Percentiles rank a stretch among this genome's conserved stretches.
phyloP scores from a whole-genome alignment of 2,113 vertebrate genomes.

The Numenius arquata region DNA sequence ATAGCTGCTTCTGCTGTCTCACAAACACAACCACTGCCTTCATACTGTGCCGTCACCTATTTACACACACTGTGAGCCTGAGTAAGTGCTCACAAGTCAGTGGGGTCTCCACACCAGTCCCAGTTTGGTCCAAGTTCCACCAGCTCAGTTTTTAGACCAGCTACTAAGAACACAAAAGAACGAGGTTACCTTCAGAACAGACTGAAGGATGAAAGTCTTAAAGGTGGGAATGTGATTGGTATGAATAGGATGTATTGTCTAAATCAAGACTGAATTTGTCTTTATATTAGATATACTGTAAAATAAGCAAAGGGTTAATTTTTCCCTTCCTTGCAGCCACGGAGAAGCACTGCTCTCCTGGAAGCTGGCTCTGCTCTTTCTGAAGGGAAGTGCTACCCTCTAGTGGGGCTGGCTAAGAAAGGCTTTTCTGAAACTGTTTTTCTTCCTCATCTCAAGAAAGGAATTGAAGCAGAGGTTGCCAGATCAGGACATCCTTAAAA shows the following conservation, averaged over 20 bases:
- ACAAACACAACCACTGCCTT: background rate
- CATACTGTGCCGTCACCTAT: background rate
- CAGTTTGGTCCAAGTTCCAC: background rate
- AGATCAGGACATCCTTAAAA: fast-evolving
- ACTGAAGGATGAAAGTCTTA: background rate
- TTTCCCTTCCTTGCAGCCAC: fast-evolving
- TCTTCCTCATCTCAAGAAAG: background rate
- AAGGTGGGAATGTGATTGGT: background rate
- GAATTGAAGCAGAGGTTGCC: background rate
- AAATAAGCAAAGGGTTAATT: background rate
- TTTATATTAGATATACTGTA: fast-evolving
- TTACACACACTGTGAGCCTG: fast-evolving
- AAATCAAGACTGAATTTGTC: fast-evolving
- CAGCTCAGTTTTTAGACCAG: background rate
- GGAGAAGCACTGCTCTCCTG: background rate
- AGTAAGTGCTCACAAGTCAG: background rate
- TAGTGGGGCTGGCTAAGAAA: background rate
- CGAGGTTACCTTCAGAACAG: background rate
- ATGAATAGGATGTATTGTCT: background rate
- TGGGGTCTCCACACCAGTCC: background rate
- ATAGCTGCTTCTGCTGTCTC: background rate
- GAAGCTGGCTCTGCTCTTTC: background rate
- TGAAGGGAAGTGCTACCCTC: slow-evolving; percentile 52
- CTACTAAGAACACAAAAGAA: background rate
- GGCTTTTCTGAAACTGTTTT: background rate